A percentile compares a stretch with the other conserved stretches of the same genome.
Evolutionary conservation across 35 echinoderm and acorn worm genomes (phyloP).

Genomic region (Patiria miniata): DNA sequence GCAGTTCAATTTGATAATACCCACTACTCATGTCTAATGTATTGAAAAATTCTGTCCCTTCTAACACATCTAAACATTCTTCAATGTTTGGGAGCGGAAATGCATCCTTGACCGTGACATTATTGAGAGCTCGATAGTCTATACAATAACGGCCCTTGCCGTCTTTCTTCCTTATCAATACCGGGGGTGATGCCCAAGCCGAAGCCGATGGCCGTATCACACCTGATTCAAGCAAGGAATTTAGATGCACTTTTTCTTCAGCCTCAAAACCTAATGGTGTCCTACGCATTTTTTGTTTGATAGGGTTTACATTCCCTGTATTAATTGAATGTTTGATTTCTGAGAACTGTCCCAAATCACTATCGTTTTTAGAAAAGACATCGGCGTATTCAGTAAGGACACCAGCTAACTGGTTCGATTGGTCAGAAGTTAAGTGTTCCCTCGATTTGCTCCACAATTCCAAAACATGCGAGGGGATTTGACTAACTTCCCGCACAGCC

Average conservation of each 20-base stretch:
- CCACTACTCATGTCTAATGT: constrained; percentile 37
- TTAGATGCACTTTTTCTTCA: constrained; percentile 41
- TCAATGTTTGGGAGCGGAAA: constrained; percentile 36
- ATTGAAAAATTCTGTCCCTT: constrained; percentile 12
- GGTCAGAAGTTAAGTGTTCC: background rate
- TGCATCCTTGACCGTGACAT: constrained; percentile 27
- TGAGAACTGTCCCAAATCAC: background rate
- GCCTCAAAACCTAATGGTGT: constrained; percentile 1
- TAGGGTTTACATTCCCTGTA: constrained; percentile 26
- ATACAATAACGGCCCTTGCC: constrained; percentile 41
- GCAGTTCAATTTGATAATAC: constrained; percentile 49
- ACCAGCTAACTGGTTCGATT: background rate
- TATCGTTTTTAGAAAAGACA: constrained; percentile 37
- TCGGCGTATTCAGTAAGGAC: background rate
- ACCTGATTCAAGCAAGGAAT: constrained; percentile 27
- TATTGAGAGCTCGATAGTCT: constrained; percentile 52
- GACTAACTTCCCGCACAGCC: background rate
- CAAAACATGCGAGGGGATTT: background rate
- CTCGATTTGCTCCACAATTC: background rate
- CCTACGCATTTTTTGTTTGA: constrained; percentile 45
- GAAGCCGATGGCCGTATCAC: background rate
- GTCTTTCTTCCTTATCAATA: constrained; percentile 55
- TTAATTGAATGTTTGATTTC: constrained; percentile 15
- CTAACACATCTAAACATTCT: constrained; percentile 33
- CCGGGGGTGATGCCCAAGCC: constrained; percentile 44